phyloP scores from a whole-genome alignment of 2,113 vertebrate genomes.

The Percopsis transmontana region DNA sequence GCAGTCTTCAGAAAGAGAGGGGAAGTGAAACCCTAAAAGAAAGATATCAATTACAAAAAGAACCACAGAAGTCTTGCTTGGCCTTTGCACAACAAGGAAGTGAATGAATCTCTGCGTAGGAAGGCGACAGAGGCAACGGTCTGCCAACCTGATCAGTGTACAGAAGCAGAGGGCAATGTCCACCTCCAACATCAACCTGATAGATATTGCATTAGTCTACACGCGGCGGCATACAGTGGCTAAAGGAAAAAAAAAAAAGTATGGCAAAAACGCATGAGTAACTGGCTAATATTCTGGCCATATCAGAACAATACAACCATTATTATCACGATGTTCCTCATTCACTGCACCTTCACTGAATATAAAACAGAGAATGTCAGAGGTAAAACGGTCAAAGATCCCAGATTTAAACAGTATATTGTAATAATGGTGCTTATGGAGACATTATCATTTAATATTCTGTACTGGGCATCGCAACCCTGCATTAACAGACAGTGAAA shows the following conservation, averaged over 20 bases:
- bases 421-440: too few species aligned
- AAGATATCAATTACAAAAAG: neutral
- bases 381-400: too few species aligned
- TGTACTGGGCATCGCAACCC: too few species aligned
- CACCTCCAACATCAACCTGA: conserved; percentile 67
- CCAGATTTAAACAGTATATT: too few species aligned
- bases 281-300: too few species aligned
- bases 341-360: too few species aligned
- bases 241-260: conserved; percentile 1
- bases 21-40: neutral
- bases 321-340: too few species aligned
- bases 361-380: too few species aligned
- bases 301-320: too few species aligned
- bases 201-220: conserved; percentile 34
- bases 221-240: conserved; percentile 22
- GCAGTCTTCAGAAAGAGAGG: neutral
- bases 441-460: too few species aligned
- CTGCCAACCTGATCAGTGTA: conserved; percentile 33
- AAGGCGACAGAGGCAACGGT: conserved; percentile 20
- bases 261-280: neutral
- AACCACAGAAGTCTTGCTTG: conserved; percentile 17
- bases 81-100: conserved; percentile 55
- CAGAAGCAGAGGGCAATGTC: conserved; percentile 67
- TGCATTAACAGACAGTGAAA: too few species aligned
- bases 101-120: conserved; percentile 28